These are phyloP conservation scores for Sialia sialis DNA, from an alignment of 2,113 vertebrate genomes.

Conservation along the genomic window DNA sequence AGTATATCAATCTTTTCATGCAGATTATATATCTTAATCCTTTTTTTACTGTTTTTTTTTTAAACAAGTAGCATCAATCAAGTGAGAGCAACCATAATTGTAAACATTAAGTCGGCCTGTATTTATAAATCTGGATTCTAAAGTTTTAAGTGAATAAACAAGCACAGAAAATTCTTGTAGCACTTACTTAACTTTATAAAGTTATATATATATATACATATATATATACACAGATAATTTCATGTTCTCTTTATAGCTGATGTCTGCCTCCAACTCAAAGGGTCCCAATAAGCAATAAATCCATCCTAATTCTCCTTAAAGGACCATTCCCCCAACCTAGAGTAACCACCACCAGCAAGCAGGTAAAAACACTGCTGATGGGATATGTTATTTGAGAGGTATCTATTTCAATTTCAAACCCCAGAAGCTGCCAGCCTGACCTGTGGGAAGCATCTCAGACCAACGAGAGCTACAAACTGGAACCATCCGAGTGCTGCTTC, in stretches of 20 bases:
- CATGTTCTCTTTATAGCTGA: neutral
- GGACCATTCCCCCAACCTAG: neutral
- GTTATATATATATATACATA: too few species aligned
- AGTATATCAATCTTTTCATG: neutral
- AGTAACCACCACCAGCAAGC: neutral
- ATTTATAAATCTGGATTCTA: conserved; percentile 26
- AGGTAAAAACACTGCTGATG: neutral
- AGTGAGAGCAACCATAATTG: neutral
- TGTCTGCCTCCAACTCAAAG: neutral
- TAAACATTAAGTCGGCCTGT: neutral
- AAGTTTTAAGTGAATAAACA: conserved; percentile 6
- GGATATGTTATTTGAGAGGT: neutral
- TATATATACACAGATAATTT: too few species aligned
- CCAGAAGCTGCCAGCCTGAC: neutral
- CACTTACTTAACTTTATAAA: neutral
- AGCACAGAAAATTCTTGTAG: neutral
- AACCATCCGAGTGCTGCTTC: neutral
- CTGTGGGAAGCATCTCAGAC: neutral
- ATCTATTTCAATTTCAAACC: neutral
- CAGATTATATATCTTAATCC: neutral
- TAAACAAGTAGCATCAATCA: neutral
- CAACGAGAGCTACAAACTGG: neutral
- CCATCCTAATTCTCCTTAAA: neutral
- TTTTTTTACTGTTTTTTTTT: too few species aligned
- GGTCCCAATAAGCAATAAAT: fast-evolving